These are phyloP conservation scores for Chrysotoxum bicinctum DNA, from an alignment of 2,888 invertebrate species.

Conservation along the genomic window DNA sequence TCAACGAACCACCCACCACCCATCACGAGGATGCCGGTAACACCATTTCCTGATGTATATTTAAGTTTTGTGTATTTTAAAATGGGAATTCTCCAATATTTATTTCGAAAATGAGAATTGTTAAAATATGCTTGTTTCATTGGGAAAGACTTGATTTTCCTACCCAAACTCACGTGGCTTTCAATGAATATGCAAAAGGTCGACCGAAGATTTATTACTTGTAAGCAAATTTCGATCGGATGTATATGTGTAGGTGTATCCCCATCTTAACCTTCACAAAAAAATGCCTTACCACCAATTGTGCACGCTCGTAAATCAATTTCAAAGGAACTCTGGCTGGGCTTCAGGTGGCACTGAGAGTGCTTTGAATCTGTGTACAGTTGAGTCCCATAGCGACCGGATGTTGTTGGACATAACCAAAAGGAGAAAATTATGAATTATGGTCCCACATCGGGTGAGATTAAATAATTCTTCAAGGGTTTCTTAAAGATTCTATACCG, in stretches of 20 bases:
- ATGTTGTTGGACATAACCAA: constrained; percentile 65
- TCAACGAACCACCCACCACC: constrained; percentile 42
- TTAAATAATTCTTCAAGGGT: constrained; percentile 60
- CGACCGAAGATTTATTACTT: constrained; percentile 69
- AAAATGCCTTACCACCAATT: constrained; percentile 71
- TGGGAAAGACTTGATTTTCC: background rate
- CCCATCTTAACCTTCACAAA: constrained; percentile 18
- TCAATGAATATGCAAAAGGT: constrained; percentile 44
- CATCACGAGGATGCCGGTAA: background rate
- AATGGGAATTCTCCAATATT: constrained; percentile 24
- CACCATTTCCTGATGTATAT: background rate
- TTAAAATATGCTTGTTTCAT: background rate
- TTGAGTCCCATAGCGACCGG: constrained; percentile 67
- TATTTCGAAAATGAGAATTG: constrained; percentile 31
- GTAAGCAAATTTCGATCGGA: constrained; percentile 49
- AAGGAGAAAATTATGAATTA: constrained; percentile 71
- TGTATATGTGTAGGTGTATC: background rate
- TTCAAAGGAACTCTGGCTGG: constrained; percentile 56
- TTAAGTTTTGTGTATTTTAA: constrained; percentile 39
- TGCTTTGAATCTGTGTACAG: constrained; percentile 18
- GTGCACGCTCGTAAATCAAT: constrained; percentile 72
- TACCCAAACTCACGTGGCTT: background rate
- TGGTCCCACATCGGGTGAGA: constrained; percentile 61
- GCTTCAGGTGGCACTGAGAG: constrained; percentile 67
- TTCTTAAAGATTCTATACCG: constrained; percentile 30